phyloP scores from a whole-genome alignment of 2,113 vertebrate species.

The Poecile atricapillus region DNA sequence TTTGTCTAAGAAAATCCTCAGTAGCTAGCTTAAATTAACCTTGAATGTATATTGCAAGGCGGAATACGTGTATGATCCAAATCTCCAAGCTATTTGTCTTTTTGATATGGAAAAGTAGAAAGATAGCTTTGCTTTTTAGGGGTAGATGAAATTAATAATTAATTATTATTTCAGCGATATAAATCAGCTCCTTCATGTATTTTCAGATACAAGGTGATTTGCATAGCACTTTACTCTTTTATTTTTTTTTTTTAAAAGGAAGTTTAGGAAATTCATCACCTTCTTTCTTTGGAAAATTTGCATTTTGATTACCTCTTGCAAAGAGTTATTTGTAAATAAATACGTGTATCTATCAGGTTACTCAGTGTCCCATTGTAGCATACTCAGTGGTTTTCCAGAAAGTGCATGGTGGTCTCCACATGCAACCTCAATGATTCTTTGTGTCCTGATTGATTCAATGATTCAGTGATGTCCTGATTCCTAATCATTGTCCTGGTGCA shows the following conservation, averaged over 20 bases:
- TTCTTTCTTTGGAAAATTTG: background rate
- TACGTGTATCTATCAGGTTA: background rate
- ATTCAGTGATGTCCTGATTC: background rate
- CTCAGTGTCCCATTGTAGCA: fast-evolving
- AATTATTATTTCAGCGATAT: background rate
- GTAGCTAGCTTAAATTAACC: background rate
- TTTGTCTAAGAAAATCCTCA: background rate
- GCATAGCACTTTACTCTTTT: background rate
- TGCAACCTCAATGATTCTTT: fast-evolving
- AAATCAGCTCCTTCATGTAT: background rate
- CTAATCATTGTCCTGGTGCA: background rate
- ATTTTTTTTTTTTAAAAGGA: background rate
- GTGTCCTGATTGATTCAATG: too few species aligned
- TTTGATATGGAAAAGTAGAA: background rate
- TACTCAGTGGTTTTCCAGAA: background rate
- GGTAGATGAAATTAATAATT: background rate
- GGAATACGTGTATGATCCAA: background rate
- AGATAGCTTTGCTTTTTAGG: background rate
- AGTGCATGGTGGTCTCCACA: background rate
- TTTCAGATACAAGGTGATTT: background rate
- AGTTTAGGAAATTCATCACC: background rate
- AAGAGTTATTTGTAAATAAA: background rate
- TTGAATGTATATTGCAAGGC: background rate
- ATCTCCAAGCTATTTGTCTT: background rate
- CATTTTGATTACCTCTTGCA: background rate